Percentiles rank a stretch among this genome's conserved stretches.
Evolutionary conservation across 2,888 invertebrate species (phyloP).

Genomic region (Eupithecia abbreviata): DNA sequence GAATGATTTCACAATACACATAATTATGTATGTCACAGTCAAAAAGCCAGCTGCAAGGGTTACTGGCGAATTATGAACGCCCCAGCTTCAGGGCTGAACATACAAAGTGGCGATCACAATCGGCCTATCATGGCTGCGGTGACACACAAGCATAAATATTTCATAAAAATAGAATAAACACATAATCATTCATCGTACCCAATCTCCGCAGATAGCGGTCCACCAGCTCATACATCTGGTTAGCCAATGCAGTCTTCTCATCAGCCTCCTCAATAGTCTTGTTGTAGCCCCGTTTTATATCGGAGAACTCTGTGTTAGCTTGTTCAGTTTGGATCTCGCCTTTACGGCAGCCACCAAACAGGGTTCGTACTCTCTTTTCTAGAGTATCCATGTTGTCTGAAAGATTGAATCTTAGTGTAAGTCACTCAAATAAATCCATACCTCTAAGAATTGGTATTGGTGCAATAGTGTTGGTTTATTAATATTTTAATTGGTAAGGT

Average conservation of each 20-base stretch:
- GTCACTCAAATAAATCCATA: background rate
- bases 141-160: no score
- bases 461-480: no score
- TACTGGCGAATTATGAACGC: no score
- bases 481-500: no score
- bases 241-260: constrained; percentile 97
- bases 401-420: background rate
- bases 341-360: constrained; percentile 93
- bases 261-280: constrained; percentile 97
- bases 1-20: no score
- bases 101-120: no score
- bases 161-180: background rate
- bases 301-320: constrained; percentile 92
- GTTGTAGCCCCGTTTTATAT: constrained; percentile 93
- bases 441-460: no score
- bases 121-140: no score
- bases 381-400: constrained; percentile 95
- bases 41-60: no score
- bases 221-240: constrained; percentile 96
- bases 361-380: constrained; percentile 93
- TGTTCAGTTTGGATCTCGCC: constrained; percentile 88
- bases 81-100: no score
- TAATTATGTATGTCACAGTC: no score
- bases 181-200: constrained; percentile 75
- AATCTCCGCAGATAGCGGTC: constrained; percentile 95